phyloP scores from a whole-genome alignment of 2,113 vertebrate genomes.

The Malaclemys terrapin region DNA sequence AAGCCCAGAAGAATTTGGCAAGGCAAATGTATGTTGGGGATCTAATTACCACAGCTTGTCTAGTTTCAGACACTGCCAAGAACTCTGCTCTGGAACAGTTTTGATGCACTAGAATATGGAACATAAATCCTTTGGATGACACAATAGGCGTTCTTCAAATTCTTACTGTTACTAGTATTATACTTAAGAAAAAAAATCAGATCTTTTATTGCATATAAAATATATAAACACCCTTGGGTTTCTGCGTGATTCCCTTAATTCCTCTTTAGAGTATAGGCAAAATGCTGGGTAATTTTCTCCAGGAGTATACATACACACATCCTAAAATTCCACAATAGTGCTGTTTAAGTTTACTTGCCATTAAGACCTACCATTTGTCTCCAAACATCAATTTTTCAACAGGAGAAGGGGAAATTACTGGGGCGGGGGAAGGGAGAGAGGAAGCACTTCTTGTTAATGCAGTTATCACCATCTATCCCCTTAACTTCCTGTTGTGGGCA shows the following conservation, averaged over 20 bases:
- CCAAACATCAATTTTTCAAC: no score
- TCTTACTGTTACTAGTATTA: neutral
- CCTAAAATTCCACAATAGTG: neutral
- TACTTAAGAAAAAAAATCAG: neutral
- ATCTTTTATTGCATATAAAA: neutral
- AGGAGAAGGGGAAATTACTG: neutral
- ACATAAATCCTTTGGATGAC: neutral
- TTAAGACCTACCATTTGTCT: neutral
- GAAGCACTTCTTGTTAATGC: neutral
- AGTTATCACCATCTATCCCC: neutral
- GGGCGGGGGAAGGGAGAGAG: neutral
- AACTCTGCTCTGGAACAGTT: neutral
- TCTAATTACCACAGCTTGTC: conserved; percentile 3
- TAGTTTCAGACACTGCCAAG: neutral
- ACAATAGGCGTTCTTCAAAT: neutral
- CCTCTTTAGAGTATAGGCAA: neutral
- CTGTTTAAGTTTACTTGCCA: neutral
- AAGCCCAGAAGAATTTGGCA: neutral
- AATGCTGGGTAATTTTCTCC: neutral
- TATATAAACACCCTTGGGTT: neutral
- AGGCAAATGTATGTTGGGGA: neutral
- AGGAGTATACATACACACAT: neutral
- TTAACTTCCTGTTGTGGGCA: neutral
- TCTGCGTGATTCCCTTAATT: neutral
- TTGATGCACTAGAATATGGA: neutral